phyloP scores from a whole-genome alignment of 2,113 vertebrate genomes.

The Dasypus novemcinctus region DNA sequence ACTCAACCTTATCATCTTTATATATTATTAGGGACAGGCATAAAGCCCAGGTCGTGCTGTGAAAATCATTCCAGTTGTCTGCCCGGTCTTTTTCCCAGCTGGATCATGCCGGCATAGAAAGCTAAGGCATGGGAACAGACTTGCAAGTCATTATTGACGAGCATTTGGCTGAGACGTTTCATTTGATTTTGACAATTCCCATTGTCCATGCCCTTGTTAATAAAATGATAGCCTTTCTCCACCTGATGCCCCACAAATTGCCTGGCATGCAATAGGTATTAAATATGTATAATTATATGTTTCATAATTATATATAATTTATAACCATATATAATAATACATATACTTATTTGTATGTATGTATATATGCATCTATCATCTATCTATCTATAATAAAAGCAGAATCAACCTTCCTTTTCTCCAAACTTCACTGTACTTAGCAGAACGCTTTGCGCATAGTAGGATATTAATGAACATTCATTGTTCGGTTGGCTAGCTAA shows the following conservation, averaged over 20 bases:
- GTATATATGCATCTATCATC: neutral
- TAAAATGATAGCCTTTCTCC: neutral
- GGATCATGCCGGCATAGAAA: neutral
- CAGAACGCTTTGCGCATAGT: neutral
- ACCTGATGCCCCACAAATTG: neutral
- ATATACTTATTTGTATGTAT: neutral
- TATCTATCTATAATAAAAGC: neutral
- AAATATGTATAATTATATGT: neutral
- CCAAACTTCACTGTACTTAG: neutral
- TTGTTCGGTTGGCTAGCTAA: neutral
- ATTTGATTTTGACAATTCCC: neutral
- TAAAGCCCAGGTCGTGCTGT: neutral
- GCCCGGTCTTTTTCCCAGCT: conserved; percentile 34
- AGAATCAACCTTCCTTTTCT: neutral
- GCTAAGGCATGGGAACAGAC: conserved; percentile 27
- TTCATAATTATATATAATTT: neutral
- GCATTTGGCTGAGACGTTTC: neutral
- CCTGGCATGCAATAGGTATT: neutral
- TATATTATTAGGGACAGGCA: conserved; percentile 14
- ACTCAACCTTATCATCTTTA: conserved; percentile 37
- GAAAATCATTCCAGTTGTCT: conserved; percentile 52
- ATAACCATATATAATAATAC: neutral
- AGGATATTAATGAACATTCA: neutral
- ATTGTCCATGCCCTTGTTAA: neutral
- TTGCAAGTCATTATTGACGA: neutral